phyloP scores from a whole-genome alignment of 2,113 vertebrate species.

The Rhegmatorhina hoffmannsi region DNA sequence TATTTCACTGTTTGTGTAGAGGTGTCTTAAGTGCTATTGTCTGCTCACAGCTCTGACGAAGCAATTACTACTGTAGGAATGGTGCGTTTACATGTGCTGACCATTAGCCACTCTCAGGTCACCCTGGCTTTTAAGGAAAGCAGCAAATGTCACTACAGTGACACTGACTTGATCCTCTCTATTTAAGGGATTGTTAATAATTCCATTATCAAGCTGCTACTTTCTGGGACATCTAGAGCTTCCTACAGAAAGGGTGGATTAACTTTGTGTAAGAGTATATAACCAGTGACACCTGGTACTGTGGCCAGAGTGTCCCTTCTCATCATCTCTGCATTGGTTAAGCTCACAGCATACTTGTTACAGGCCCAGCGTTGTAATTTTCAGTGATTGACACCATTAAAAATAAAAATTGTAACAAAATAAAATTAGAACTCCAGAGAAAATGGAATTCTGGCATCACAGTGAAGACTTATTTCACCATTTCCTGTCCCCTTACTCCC shows the following conservation, averaged over 20 bases:
- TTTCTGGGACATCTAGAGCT: neutral
- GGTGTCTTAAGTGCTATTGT: slow-evolving; percentile 92
- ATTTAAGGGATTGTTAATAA: slow-evolving; percentile 59
- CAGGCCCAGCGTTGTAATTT: neutral
- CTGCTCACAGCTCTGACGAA: slow-evolving; percentile 84
- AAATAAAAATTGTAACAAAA: neutral
- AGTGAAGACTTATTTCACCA: neutral
- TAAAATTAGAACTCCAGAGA: neutral
- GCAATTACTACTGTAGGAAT: slow-evolving; percentile 85
- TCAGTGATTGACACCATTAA: neutral
- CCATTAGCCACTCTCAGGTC: slow-evolving; percentile 77
- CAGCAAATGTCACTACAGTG: slow-evolving; percentile 86
- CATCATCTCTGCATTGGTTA: neutral
- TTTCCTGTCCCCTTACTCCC: neutral
- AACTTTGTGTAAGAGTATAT: neutral
- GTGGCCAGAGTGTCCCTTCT: neutral
- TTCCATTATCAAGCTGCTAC: slow-evolving; percentile 10
- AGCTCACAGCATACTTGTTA: neutral
- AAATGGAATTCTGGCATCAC: neutral
- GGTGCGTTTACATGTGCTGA: slow-evolving; percentile 71
- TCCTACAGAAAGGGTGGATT: neutral
- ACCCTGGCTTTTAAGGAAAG: slow-evolving; percentile 83
- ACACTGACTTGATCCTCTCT: slow-evolving; percentile 71
- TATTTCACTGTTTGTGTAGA: slow-evolving; percentile 85
- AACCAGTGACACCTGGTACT: neutral